Percentiles rank a stretch among this genome's conserved stretches.
Conservation (phyloP, 1,140 invertebrate genomes). For the Drosophila ohnishii region DNA sequence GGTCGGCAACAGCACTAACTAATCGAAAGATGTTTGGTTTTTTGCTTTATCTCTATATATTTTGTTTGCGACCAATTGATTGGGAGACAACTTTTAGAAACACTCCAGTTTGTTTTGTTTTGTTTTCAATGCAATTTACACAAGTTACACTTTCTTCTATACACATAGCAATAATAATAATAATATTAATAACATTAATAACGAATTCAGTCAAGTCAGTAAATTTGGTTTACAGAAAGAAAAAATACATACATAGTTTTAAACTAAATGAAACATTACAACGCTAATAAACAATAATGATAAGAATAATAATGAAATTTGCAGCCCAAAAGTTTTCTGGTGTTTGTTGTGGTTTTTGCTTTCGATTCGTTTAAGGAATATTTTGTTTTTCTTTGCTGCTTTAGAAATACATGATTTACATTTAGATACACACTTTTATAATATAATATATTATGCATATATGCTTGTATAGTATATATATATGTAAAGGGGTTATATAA, state of each 20-base stretch:
- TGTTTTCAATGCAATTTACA: conserved; percentile 69
- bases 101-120: conserved; percentile 10
- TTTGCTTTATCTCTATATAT: conserved; percentile 45
- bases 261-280: conserved; percentile 46
- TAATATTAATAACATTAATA: conserved; percentile 78
- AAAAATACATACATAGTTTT: conserved; percentile 56
- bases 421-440: conserved; percentile 61
- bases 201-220: conserved; percentile 80
- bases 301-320: conserved; percentile 16
- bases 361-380: conserved; percentile 62
- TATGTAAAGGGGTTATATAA: conserved; percentile 61
- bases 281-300: conserved; percentile 61
- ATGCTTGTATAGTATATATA: conserved; percentile 36
- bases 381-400: conserved; percentile 45
- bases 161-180: conserved; percentile 60
- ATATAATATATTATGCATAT: conserved; percentile 35
- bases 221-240: conserved; percentile 79
- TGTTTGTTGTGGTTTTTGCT: conserved; percentile 26
- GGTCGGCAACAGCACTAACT: conserved; percentile 28
- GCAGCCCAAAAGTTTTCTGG: conserved; percentile 35
- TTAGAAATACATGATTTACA: conserved; percentile 69
- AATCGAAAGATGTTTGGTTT: conserved; percentile 48
- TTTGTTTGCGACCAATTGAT: conserved; percentile 45
- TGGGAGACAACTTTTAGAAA: conserved; percentile 48
- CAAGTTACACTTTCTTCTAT: conserved; percentile 75